Conservation (phyloP, 2,113 vertebrate species). For the Stegostoma tigrinum region DNA sequence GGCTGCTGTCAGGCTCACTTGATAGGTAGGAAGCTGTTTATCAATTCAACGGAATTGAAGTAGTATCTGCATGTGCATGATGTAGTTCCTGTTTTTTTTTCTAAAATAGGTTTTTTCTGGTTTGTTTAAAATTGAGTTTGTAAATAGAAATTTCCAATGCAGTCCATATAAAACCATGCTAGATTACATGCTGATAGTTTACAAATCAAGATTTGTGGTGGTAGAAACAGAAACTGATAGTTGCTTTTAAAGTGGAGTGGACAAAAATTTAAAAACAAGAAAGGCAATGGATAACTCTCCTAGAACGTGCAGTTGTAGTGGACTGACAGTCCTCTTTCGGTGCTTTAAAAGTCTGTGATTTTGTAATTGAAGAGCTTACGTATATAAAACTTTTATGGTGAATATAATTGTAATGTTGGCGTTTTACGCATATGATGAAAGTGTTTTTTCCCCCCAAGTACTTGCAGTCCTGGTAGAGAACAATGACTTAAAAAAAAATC, state of each 20-base stretch:
- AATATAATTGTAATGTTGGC: not conserved
- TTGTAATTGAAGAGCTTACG: not conserved
- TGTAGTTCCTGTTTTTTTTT: not conserved
- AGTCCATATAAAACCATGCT: not conserved
- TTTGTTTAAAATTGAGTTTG: not conserved
- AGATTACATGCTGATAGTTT: not conserved
- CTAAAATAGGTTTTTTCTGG: not conserved
- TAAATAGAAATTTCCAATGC: too few relatives aligned
- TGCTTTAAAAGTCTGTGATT: not conserved
- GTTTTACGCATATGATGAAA: not conserved
- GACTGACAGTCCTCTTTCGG: too few relatives aligned
- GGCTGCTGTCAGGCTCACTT: slow-evolving; percentile 82
- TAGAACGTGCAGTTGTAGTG: not conserved
- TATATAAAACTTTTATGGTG: not conserved
- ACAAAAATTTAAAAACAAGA: not conserved
- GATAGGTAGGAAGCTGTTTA: slow-evolving; percentile 68
- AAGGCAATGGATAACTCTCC: not conserved
- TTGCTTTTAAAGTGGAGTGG: not conserved
- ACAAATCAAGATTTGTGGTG: not conserved
- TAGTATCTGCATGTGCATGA: not conserved
- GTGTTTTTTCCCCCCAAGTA: not conserved
- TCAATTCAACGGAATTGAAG: not conserved
- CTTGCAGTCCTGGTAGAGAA: not conserved
- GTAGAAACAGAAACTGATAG: not conserved
- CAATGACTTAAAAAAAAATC: not conserved